Percentiles rank a stretch among this genome's conserved stretches.
Conservation (phyloP, 2,113 vertebrate genomes). For the Accipiter virgatus region DNA sequence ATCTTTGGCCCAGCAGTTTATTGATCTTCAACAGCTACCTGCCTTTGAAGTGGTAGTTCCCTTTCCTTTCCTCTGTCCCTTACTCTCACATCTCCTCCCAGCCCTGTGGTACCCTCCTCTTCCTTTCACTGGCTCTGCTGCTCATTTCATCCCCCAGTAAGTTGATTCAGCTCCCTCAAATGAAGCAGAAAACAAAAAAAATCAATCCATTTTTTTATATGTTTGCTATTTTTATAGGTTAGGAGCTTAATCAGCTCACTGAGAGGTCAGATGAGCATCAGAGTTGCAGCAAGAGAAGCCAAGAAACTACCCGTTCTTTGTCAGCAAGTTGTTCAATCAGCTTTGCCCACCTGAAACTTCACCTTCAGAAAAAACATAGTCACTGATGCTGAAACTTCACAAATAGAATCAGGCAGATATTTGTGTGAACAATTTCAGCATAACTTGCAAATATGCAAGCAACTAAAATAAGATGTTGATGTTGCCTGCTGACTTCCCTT, state of each 20-base stretch:
- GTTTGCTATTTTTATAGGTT: background rate
- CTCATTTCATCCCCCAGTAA: background rate
- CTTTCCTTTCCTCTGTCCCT: background rate
- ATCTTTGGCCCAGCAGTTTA: background rate
- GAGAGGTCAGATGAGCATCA: background rate
- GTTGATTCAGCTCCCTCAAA: background rate
- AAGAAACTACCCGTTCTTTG: background rate
- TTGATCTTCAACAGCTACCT: background rate
- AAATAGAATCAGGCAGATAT: background rate
- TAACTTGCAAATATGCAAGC: background rate
- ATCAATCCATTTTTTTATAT: background rate
- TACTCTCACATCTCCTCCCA: background rate
- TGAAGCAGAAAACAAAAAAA: background rate
- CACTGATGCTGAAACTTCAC: background rate
- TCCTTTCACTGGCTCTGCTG: background rate
- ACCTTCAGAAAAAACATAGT: background rate
- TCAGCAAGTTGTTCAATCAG: background rate
- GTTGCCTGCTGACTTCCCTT: background rate
- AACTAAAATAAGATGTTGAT: background rate
- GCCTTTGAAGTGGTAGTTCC: background rate
- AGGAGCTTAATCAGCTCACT: background rate
- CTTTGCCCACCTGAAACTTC: background rate
- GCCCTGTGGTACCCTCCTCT: background rate
- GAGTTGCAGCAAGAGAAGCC: background rate
- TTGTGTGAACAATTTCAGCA: background rate